Conservation (phyloP, 2,113 vertebrate genomes). For the Phalacrocorax carbo region DNA sequence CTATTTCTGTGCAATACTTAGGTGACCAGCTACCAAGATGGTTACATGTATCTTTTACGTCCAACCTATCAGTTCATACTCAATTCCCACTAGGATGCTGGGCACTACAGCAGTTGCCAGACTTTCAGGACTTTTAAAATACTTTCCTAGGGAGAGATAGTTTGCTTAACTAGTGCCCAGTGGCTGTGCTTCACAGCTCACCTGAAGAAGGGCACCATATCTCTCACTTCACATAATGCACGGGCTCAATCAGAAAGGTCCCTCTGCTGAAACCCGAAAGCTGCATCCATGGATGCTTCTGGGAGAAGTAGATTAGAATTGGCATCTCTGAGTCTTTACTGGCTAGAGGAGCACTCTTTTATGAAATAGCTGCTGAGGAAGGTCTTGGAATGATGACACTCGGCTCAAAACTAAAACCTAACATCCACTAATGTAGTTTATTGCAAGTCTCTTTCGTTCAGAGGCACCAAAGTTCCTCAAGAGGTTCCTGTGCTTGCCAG, state of each 20-base stretch:
- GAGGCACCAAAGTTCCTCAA: neutral
- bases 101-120: neutral
- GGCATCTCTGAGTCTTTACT: neutral
- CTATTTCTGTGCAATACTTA: neutral
- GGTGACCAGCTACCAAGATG: neutral
- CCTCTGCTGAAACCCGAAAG: neutral
- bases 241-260: neutral
- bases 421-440: neutral
- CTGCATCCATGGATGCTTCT: neutral
- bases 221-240: neutral
- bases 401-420: neutral
- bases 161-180: neutral
- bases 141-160: neutral
- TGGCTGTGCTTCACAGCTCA: neutral
- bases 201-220: neutral
- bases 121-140: neutral
- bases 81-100: rapidly evolving
- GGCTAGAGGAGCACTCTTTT: neutral
- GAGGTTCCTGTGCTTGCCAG: neutral
- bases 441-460: neutral
- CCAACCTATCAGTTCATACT: neutral
- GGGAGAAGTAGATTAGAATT: neutral
- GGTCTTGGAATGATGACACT: neutral
- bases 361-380: neutral
- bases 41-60: neutral